phyloP scores from a whole-genome alignment of 1,140 invertebrate genomes.

The Lepidurus couesii region DNA sequence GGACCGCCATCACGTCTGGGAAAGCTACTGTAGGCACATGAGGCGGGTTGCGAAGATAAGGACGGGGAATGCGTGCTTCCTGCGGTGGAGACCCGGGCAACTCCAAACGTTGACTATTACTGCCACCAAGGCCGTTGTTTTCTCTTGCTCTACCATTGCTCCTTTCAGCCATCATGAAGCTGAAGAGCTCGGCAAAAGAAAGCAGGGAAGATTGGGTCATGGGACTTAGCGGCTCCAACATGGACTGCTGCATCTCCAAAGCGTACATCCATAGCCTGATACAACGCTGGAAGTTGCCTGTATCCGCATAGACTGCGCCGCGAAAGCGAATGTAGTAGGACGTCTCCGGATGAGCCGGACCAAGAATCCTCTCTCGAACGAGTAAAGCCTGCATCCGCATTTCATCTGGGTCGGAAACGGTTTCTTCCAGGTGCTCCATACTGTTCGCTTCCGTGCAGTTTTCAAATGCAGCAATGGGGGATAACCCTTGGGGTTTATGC shows the following conservation, averaged over 20 bases:
- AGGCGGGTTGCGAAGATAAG: slow-evolving; percentile 42
- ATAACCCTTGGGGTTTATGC: slow-evolving; percentile 60
- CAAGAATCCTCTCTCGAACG: slow-evolving; percentile 85
- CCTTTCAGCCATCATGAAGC: slow-evolving; percentile 78
- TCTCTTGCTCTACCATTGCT: slow-evolving; percentile 35
- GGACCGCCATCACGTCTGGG: slow-evolving; percentile 72
- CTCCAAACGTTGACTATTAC: background rate
- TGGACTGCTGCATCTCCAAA: slow-evolving; percentile 88
- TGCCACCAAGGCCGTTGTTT: slow-evolving; percentile 23
- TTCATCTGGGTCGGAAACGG: slow-evolving; percentile 85
- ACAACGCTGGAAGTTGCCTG: slow-evolving; percentile 84
- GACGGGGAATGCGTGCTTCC: slow-evolving; percentile 4
- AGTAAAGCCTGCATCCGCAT: slow-evolving; percentile 94
- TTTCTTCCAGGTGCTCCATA: slow-evolving; percentile 70
- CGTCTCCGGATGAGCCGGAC: slow-evolving; percentile 89
- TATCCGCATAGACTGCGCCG: slow-evolving; percentile 90
- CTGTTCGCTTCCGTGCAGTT: slow-evolving; percentile 73
- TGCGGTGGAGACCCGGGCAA: slow-evolving; percentile 1
- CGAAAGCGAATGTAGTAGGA: slow-evolving; percentile 90
- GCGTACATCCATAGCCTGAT: slow-evolving; percentile 93
- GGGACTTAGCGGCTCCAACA: slow-evolving; percentile 84
- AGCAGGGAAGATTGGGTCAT: slow-evolving; percentile 90
- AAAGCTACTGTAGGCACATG: slow-evolving; percentile 71
- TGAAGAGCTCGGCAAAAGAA: slow-evolving; percentile 91
- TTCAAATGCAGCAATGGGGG: slow-evolving; percentile 78